These are phyloP conservation scores for Drosophila kanapiae DNA, from an alignment of 1,140 invertebrate species.

Conservation along the genomic window DNA sequence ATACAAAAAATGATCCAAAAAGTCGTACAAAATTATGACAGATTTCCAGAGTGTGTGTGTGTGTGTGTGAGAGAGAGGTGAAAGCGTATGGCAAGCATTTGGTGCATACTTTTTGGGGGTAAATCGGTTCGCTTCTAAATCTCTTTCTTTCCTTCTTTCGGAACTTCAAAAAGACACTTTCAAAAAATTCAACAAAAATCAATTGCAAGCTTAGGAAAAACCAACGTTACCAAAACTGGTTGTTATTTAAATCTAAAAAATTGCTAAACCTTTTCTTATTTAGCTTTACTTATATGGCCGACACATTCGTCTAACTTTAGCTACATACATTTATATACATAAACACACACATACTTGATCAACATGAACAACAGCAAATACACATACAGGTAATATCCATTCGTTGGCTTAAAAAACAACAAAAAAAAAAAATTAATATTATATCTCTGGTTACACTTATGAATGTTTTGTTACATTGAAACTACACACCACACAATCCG, in stretches of 20 bases:
- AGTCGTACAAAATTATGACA: constrained; percentile 28
- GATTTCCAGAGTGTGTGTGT: constrained; percentile 6
- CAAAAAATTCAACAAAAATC: not conserved
- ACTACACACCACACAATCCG: constrained; percentile 17
- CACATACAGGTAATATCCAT: constrained; percentile 43
- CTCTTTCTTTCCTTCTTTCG: not conserved
- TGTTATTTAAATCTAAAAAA: not conserved
- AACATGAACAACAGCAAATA: constrained; percentile 46
- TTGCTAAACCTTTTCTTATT: not conserved
- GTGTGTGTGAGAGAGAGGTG: constrained; percentile 10
- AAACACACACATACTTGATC: constrained; percentile 27
- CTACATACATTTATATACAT: constrained; percentile 41
- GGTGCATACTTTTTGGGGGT: constrained; percentile 61
- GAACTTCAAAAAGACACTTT: not conserved
- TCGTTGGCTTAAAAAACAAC: constrained; percentile 51
- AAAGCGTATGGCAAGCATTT: constrained; percentile 40
- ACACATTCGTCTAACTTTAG: constrained; percentile 38
- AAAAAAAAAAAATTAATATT: not conserved
- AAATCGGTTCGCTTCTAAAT: not conserved
- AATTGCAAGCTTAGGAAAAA: not conserved
- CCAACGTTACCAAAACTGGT: not conserved
- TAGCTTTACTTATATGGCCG: constrained; percentile 29
- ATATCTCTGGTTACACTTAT: constrained; percentile 25
- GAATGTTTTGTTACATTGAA: constrained; percentile 28
- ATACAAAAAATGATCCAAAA: constrained; percentile 45